These are phyloP conservation scores for Macrophya alboannulata DNA, from an alignment of 2,888 invertebrate genomes.

Conservation along the genomic window DNA sequence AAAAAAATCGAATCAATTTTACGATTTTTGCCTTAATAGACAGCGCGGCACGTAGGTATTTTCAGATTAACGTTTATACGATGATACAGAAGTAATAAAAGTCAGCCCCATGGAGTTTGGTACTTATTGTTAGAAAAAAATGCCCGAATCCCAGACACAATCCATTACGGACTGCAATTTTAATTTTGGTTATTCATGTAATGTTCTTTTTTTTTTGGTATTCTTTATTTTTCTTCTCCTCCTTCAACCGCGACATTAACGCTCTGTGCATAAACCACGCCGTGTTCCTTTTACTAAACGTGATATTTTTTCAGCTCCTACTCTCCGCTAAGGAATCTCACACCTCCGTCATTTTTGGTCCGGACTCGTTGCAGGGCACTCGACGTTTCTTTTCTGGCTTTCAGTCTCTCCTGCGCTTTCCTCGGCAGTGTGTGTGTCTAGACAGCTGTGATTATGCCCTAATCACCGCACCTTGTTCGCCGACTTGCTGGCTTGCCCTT, in stretches of 20 bases:
- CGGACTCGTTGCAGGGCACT: slow-evolving; percentile 41
- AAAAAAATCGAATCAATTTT: slow-evolving; percentile 36
- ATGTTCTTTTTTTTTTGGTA: neutral
- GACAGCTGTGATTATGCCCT: slow-evolving; percentile 55
- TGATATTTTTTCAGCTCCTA: slow-evolving; percentile 20
- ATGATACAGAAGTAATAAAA: slow-evolving; percentile 1
- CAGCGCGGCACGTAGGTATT: slow-evolving; percentile 22
- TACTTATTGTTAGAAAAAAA: neutral
- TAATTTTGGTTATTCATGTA: slow-evolving; percentile 6
- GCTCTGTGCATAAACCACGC: neutral
- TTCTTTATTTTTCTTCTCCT: too few relatives aligned
- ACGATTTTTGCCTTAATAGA: slow-evolving; percentile 4
- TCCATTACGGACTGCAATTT: neutral
- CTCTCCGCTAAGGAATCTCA: slow-evolving; percentile 13
- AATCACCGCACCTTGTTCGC: slow-evolving; percentile 52
- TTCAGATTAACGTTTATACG: neutral
- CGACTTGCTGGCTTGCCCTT: slow-evolving; percentile 17
- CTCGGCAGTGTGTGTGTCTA: slow-evolving; percentile 44
- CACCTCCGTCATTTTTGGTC: slow-evolving; percentile 16
- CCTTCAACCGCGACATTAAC: neutral
- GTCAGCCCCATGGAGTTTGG: neutral
- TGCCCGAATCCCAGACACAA: neutral
- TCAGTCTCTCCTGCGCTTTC: slow-evolving; percentile 3
- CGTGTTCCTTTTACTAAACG: slow-evolving; percentile 2
- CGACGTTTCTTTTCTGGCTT: slow-evolving; percentile 43